Evolutionary conservation across 2,888 invertebrate genomes (phyloP).

Genomic region (Ceraclea dissimilis): DNA sequence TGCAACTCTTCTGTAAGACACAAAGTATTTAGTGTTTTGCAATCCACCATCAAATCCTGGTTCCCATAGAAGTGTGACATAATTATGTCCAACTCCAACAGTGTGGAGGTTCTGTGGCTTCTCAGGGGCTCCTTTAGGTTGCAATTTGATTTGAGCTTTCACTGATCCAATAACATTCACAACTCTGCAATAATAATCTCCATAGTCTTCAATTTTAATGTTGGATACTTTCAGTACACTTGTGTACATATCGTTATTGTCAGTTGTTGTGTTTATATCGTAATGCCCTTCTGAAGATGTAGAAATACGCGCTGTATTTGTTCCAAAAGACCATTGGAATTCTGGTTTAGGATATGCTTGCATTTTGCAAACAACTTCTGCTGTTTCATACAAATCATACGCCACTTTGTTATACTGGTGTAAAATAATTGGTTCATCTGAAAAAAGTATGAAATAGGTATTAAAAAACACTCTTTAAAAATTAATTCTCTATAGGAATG

Average conservation of each 20-base stretch:
- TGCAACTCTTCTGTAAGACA: slow-evolving; percentile 67
- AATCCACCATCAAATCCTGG: slow-evolving; percentile 88
- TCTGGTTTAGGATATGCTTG: slow-evolving; percentile 89
- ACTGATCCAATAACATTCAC: slow-evolving; percentile 75
- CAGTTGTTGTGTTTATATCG: slow-evolving; percentile 71
- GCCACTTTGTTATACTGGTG: slow-evolving; percentile 85
- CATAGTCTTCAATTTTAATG: slow-evolving; percentile 77
- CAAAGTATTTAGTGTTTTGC: slow-evolving; percentile 78
- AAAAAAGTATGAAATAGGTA: not conserved
- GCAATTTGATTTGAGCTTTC: slow-evolving; percentile 67
- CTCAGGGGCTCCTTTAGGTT: slow-evolving; percentile 84
- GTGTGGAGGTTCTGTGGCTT: slow-evolving; percentile 66
- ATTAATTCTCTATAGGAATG: too few relatives aligned
- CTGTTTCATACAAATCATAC: slow-evolving; percentile 74
- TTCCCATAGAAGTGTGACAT: slow-evolving; percentile 77
- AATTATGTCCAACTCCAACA: slow-evolving; percentile 68
- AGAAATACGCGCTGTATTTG: slow-evolving; percentile 64
- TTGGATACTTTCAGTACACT: slow-evolving; percentile 68
- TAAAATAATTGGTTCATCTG: slow-evolving; percentile 79
- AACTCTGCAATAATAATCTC: slow-evolving; percentile 85
- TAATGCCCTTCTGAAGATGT: slow-evolving; percentile 81
- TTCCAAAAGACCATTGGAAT: slow-evolving; percentile 84
- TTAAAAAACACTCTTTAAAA: not conserved
- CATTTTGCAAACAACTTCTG: slow-evolving; percentile 80
- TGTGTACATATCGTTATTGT: slow-evolving; percentile 79